Evolutionary conservation across 2,113 vertebrate species (phyloP).

Genomic region (Chrysochloris asiatica): DNA sequence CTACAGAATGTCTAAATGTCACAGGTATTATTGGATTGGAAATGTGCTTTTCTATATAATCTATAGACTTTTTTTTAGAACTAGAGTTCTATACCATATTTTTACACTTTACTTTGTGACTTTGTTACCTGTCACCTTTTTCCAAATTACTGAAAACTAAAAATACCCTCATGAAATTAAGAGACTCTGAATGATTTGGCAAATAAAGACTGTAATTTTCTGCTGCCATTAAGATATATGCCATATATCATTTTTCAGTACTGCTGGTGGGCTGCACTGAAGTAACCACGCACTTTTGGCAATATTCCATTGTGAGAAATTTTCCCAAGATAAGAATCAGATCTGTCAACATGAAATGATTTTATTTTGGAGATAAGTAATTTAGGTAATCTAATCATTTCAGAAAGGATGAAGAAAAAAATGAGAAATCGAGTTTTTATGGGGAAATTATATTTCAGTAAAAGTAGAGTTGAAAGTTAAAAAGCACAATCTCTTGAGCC

Average conservation of each 20-base stretch:
- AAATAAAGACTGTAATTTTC: constrained; percentile 1
- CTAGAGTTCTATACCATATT: constrained; percentile 45
- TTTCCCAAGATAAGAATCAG: background rate
- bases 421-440: background rate
- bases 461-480: constrained; percentile 21
- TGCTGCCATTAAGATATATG: background rate
- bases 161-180: constrained; percentile 59
- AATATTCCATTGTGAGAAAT: background rate
- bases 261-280: constrained; percentile 1
- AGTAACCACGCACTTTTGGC: background rate
- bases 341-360: background rate
- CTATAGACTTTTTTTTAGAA: constrained; percentile 47
- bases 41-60: constrained; percentile 63
- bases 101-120: constrained; percentile 61
- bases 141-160: constrained; percentile 68
- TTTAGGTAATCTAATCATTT: constrained; percentile 10
- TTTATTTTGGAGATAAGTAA: constrained; percentile 26
- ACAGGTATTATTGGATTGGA: constrained; percentile 75
- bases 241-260: background rate
- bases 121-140: constrained; percentile 69
- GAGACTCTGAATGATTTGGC: background rate
- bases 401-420: background rate
- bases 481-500: too few relatives aligned
- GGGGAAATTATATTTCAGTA: background rate
- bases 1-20: constrained; percentile 71